phyloP scores from a whole-genome alignment of 2,888 invertebrate species.

The Drosophila paramelanica region DNA sequence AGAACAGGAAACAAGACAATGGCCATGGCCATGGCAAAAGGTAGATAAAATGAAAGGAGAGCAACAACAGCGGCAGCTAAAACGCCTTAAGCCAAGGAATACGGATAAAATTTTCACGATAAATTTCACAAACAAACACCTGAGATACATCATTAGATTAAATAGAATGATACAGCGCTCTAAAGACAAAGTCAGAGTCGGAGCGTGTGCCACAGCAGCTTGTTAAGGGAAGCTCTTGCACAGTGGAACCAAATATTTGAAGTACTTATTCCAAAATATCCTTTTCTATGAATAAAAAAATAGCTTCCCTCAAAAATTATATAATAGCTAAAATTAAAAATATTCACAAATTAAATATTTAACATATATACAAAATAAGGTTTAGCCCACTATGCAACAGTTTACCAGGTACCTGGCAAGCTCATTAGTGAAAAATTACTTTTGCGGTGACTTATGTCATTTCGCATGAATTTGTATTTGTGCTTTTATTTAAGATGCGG shows the following conservation, averaged over 20 bases:
- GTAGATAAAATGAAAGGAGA: neutral
- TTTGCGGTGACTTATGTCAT: constrained; percentile 79
- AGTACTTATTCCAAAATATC: no score
- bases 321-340: neutral
- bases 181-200: constrained; percentile 44
- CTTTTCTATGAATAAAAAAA: neutral
- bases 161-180: constrained; percentile 56
- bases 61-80: constrained; percentile 12
- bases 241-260: constrained; percentile 19
- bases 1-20: constrained; percentile 18
- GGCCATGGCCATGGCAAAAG: neutral
- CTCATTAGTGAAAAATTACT: constrained; percentile 81
- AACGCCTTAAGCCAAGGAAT: constrained; percentile 72
- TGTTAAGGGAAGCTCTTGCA: constrained; percentile 10
- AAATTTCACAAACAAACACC: constrained; percentile 81
- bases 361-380: no score
- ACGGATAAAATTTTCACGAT: constrained; percentile 76
- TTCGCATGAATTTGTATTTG: constrained; percentile 73
- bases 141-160: constrained; percentile 83
- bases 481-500: constrained; percentile 55
- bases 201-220: constrained; percentile 29
- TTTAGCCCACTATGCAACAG: constrained; percentile 6
- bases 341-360: no score
- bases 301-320: neutral
- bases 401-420: constrained; percentile 53